These are phyloP conservation scores for Mycogona germanica DNA, from an alignment of 2,888 invertebrate genomes.

Conservation along the genomic window DNA sequence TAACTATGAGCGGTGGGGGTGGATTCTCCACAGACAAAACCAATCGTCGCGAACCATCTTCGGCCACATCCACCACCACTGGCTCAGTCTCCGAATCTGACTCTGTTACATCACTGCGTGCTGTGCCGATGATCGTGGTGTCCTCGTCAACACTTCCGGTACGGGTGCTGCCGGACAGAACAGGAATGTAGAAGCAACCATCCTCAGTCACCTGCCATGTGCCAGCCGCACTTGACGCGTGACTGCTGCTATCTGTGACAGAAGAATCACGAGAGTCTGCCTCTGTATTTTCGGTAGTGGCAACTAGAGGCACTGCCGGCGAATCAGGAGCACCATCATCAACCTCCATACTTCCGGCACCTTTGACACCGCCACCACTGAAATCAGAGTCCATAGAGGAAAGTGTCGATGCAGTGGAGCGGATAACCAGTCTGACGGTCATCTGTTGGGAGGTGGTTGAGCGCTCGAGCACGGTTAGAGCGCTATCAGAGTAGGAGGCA, in stretches of 20 bases:
- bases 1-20: not conserved
- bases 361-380: not conserved
- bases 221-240: not conserved
- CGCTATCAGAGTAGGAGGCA: conserved; percentile 12
- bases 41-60: conserved; percentile 4
- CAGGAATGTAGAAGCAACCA: conserved; percentile 13
- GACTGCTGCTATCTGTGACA: not conserved
- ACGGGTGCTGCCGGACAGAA: not conserved
- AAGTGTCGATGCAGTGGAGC: conserved; percentile 9
- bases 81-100: conserved; percentile 6
- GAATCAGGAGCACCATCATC: not conserved
- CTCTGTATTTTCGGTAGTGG: too few relatives aligned
- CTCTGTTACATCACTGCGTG: not conserved
- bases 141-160: conserved; percentile 7
- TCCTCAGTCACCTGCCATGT: conserved; percentile 15
- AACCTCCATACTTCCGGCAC: conserved; percentile 1
- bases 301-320: not conserved
- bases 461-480: conserved; percentile 8
- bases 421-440: conserved; percentile 2
- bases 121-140: not conserved
- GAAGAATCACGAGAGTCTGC: not conserved
- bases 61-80: conserved; percentile 5
- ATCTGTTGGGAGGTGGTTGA: not conserved
- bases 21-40: not conserved
- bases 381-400: conserved; percentile 13